These are phyloP conservation scores for Drosophila hamatofila DNA, from an alignment of 2,888 invertebrate species.

Conservation along the genomic window DNA sequence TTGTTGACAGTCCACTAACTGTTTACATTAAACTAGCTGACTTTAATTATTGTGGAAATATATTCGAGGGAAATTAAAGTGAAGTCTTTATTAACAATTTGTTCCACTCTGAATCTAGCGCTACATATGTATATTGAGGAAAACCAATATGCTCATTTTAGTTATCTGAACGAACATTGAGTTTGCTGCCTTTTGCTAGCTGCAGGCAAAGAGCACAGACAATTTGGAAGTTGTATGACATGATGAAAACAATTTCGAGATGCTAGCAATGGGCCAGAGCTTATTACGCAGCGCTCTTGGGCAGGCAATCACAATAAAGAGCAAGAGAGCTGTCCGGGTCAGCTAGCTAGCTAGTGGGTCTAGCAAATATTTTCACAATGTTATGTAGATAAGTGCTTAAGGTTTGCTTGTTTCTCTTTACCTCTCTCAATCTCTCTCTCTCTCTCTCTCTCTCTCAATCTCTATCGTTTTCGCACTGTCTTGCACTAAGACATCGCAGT, in stretches of 20 bases:
- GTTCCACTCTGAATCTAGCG: no score
- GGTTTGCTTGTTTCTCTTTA: slow-evolving; percentile 51
- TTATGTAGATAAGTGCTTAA: slow-evolving; percentile 73
- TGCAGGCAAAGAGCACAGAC: slow-evolving; percentile 67
- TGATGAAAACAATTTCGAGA: slow-evolving; percentile 74
- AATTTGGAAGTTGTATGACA: slow-evolving; percentile 72
- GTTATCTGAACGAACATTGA: slow-evolving; percentile 31
- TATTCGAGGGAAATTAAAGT: neutral
- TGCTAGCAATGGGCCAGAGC: slow-evolving; percentile 48
- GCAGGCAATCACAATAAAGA: slow-evolving; percentile 63
- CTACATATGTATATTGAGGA: no score
- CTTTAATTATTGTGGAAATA: neutral
- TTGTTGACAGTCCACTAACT: neutral
- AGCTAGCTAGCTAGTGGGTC: slow-evolving; percentile 20
- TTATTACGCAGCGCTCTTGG: slow-evolving; percentile 69
- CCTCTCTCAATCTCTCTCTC: neutral
- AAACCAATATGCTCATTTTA: neutral
- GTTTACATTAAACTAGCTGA: neutral
- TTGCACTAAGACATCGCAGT: slow-evolving; percentile 10
- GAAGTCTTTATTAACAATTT: neutral
- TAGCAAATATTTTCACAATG: slow-evolving; percentile 70
- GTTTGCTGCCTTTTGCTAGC: slow-evolving; percentile 44
- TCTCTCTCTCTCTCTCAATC: neutral
- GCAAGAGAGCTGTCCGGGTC: slow-evolving; percentile 8
- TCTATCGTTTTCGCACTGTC: slow-evolving; percentile 14